Conservation (phyloP, 2,888 invertebrate genomes). For the Odontothrips loti region DNA sequence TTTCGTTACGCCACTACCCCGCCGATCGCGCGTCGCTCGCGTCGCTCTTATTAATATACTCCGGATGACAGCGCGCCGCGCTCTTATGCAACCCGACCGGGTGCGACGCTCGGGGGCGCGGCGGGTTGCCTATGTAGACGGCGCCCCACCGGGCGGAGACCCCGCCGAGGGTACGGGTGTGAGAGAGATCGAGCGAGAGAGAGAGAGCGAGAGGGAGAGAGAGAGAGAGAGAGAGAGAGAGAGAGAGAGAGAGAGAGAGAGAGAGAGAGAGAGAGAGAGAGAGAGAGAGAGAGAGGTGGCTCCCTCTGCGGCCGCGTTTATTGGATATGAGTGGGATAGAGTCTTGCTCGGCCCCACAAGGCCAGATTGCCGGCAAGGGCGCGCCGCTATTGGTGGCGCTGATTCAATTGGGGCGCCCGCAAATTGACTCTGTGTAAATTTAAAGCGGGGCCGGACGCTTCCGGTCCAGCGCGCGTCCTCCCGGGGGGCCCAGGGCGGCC, state of each 20-base stretch:
- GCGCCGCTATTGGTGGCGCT: not conserved
- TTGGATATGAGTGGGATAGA: conserved; percentile 17
- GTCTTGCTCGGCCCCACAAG: not conserved
- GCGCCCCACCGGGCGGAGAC: too few relatives aligned
- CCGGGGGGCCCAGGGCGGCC: not conserved
- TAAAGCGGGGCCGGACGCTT: not conserved
- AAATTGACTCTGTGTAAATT: conserved; percentile 23
- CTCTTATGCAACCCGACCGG: too few relatives aligned
- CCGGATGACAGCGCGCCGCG: too few relatives aligned
- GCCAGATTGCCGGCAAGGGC: not conserved
- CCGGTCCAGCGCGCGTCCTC: not conserved
- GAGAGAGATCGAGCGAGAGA: too few relatives aligned
- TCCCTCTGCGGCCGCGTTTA: not conserved
- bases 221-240: too few relatives aligned
- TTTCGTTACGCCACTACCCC: not conserved
- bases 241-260: too few relatives aligned
- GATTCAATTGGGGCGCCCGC: conserved; percentile 10
- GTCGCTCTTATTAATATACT: not conserved
- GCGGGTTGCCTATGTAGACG: too few relatives aligned
- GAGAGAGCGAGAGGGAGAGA: not conserved
- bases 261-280: too few relatives aligned
- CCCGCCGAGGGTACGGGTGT: not conserved
- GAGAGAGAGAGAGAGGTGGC: not conserved
- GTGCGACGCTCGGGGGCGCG: too few relatives aligned
- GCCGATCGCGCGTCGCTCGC: not conserved